Conservation (phyloP, 2,888 invertebrate genomes). For the Penaeus monodon region DNA sequence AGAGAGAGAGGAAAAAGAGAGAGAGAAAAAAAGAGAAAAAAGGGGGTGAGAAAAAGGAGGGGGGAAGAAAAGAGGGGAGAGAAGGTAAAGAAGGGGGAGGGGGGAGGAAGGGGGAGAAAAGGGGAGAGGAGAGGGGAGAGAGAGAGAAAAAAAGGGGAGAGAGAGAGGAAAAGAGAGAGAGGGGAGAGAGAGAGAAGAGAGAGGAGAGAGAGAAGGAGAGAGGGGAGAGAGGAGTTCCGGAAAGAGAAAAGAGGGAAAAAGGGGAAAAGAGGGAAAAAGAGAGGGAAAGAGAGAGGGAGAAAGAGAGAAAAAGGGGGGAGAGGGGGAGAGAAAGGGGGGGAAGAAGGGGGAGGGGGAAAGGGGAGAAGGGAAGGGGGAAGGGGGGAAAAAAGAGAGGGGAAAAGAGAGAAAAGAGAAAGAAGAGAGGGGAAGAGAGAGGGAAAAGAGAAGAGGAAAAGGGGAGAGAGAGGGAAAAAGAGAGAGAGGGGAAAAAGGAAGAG, state of each 20-base stretch:
- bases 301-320: neutral
- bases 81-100: no score
- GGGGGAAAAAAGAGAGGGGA: neutral
- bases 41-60: conserved; percentile 3
- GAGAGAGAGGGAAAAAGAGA: neutral
- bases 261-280: conserved; percentile 1
- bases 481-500: conserved; percentile 2
- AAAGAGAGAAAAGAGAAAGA: no score
- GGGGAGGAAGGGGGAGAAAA: neutral
- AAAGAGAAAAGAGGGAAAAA: no score
- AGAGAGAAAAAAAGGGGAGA: neutral
- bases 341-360: neutral
- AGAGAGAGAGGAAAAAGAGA: neutral
- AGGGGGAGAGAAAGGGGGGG: neutral
- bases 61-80: neutral
- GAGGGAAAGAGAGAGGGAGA: neutral
- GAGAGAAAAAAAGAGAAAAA: neutral
- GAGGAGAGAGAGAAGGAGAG: neutral
- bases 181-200: neutral
- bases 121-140: neutral
- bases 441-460: no score
- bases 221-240: neutral
- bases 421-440: neutral
- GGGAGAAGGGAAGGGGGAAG: neutral
- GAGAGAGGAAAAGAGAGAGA: neutral